phyloP scores from a whole-genome alignment of 1,140 invertebrate species.

The Holcopasites calliopsidis region DNA sequence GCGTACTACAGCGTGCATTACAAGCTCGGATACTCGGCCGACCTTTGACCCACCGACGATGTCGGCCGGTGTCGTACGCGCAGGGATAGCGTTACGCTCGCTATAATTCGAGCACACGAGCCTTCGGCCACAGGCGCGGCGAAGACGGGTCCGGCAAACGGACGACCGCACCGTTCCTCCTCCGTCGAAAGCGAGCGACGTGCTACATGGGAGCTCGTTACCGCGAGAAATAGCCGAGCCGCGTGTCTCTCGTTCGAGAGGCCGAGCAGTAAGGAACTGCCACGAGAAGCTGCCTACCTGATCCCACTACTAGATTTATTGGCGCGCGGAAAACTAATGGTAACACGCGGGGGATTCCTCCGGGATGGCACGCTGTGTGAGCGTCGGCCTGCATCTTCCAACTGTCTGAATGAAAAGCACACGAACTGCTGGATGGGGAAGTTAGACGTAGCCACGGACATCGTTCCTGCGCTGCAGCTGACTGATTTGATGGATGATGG shows the following conservation, averaged over 20 bases:
- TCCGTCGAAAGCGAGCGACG: slow-evolving; percentile 70
- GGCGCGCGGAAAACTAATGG: slow-evolving; percentile 69
- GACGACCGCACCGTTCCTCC: slow-evolving; percentile 44
- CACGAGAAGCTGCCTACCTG: slow-evolving; percentile 56
- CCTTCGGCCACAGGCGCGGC: slow-evolving; percentile 7
- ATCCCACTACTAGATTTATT: slow-evolving; percentile 72
- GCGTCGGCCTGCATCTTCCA: not conserved
- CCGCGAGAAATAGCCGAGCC: slow-evolving; percentile 49
- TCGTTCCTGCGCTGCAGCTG: no score
- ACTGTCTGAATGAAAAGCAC: not conserved
- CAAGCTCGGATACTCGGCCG: slow-evolving; percentile 37
- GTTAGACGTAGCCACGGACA: no score
- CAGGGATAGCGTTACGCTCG: slow-evolving; percentile 30
- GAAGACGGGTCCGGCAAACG: not conserved
- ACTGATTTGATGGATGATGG: not conserved
- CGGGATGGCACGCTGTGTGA: not conserved
- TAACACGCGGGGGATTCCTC: slow-evolving; percentile 52
- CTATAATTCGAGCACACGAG: slow-evolving; percentile 56
- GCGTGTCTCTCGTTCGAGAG: slow-evolving; percentile 26
- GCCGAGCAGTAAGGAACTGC: slow-evolving; percentile 69
- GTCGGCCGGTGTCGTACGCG: slow-evolving; percentile 55
- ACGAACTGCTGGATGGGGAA: not conserved
- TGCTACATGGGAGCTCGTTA: slow-evolving; percentile 77
- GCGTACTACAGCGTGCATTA: slow-evolving; percentile 34
- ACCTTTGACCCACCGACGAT: slow-evolving; percentile 56